Evolutionary conservation across 2,888 invertebrate genomes (phyloP), one percentile per base, ranked within the genome.

Genomic region (Drosophila colorata): DNA sequence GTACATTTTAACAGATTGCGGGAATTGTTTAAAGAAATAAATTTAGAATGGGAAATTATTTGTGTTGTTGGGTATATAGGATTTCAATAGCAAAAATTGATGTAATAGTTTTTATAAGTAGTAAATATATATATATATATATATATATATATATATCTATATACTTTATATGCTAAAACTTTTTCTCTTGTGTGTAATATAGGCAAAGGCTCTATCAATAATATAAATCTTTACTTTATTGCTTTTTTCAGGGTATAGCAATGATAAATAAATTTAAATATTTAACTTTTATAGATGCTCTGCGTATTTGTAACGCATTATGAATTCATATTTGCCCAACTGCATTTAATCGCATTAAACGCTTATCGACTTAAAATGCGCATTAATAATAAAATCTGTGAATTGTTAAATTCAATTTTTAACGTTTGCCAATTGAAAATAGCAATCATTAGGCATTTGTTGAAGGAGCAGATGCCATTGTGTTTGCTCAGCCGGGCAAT

Each of bases 381-480:
- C 35, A 37, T 49, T 49, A 33, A 33, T n/a, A n/a, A 33, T 8
- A 2, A 3, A 13, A 16, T 6, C n/a, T n/a, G 6, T 11, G 16
- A 16, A 48, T 37, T 56, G 7, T 37, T 2, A 23, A 48, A 18
- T 16, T 9, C 9, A 56, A 23, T 25, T 16, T n/a, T 23, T 35
- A 23, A 14, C 16, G 33, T 48, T 58, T 18, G 48, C 18, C n/a
- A 47, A 23, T 43, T 43, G n/a, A 64, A 61, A 52, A 57, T 20
- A 14, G 35, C 2, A 28, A 28, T 28, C 28, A 28, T 9, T 28
- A 28, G 23, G 7, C 18, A 37, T 44, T 49, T 35, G 20, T 2
- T 28, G 5, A 16, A 8, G 37, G 40, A 41, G 33, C 31, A 2
- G 18, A 35, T 38, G 55, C 16, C 33, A 40, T 28, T 51, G 25